Percentiles rank a stretch among this genome's conserved stretches.
phyloP scores from a whole-genome alignment of 2,888 invertebrate species.

The Mamestra brassicae region DNA sequence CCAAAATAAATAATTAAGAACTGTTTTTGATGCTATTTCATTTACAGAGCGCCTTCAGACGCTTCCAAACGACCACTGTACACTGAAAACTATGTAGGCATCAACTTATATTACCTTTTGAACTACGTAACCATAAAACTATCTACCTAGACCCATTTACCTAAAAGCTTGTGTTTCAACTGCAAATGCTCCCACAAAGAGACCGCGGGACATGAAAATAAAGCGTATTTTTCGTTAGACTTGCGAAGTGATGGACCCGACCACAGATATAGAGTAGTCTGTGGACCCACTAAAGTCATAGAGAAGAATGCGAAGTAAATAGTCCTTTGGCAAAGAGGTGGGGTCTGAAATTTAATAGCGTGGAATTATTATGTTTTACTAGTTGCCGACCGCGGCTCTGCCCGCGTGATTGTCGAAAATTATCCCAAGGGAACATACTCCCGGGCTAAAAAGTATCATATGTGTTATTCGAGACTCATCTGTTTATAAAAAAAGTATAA shows the following conservation, averaged over 20 bases:
- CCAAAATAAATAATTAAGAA: background rate
- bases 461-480: too few relatives aligned
- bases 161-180: slow-evolving; percentile 62
- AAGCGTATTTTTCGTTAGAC: slow-evolving; percentile 55
- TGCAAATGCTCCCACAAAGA: slow-evolving; percentile 46
- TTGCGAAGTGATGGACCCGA: slow-evolving; percentile 45
- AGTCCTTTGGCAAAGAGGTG: slow-evolving; percentile 47
- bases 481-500: too few relatives aligned
- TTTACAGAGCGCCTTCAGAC: background rate
- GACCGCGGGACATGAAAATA: slow-evolving; percentile 52
- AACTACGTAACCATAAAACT: slow-evolving; percentile 46
- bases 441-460: too few relatives aligned
- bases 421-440: too few relatives aligned
- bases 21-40: background rate
- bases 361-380: slow-evolving; percentile 60
- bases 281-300: slow-evolving; percentile 49
- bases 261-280: background rate
- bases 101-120: slow-evolving; percentile 46
- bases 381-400: background rate
- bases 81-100: slow-evolving; percentile 31
- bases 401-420: too few relatives aligned
- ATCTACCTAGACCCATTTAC: slow-evolving; percentile 57
- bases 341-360: slow-evolving; percentile 54
- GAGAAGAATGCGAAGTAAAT: slow-evolving; percentile 64
- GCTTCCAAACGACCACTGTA: slow-evolving; percentile 1